Evolutionary conservation across 2,888 invertebrate genomes (phyloP).

Genomic region (Epicampocera succincta): DNA sequence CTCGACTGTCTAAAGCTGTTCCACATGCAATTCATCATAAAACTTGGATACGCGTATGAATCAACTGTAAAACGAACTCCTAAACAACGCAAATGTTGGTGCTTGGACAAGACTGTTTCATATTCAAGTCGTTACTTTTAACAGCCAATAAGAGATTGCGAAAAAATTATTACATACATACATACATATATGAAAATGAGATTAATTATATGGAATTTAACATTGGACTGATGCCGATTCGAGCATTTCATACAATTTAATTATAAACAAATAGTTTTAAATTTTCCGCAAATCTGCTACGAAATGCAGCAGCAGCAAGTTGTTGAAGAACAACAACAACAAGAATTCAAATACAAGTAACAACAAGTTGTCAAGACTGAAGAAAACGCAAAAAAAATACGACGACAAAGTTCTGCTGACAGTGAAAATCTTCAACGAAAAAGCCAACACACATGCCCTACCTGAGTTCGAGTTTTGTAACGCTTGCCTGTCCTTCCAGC

Average conservation of each 20-base stretch:
- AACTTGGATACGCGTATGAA: background rate
- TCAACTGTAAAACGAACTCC: too few relatives aligned
- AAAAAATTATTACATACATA: background rate
- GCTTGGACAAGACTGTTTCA: background rate
- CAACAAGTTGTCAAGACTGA: slow-evolving; percentile 3
- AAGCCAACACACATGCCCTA: too few relatives aligned
- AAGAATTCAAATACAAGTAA: slow-evolving; percentile 13
- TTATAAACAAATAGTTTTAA: slow-evolving; percentile 21
- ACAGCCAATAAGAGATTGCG: slow-evolving; percentile 27
- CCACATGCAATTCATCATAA: slow-evolving; percentile 35
- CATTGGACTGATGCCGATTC: slow-evolving; percentile 23
- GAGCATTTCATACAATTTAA: slow-evolving; percentile 12
- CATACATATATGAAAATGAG: slow-evolving; percentile 6
- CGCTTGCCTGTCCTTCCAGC: too few relatives aligned
- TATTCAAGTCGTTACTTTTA: background rate
- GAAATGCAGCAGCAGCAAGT: slow-evolving; percentile 57
- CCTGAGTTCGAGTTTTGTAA: too few relatives aligned
- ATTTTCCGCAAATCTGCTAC: slow-evolving; percentile 56
- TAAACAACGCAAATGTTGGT: background rate
- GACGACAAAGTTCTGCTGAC: too few relatives aligned
- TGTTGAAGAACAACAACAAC: background rate
- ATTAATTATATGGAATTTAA: slow-evolving; percentile 56
- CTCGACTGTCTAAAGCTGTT: background rate
- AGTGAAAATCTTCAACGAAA: too few relatives aligned
- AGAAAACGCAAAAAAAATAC: background rate